Conservation (phyloP, 2,888 invertebrate genomes). For the Caenorhabditis imperialis region DNA sequence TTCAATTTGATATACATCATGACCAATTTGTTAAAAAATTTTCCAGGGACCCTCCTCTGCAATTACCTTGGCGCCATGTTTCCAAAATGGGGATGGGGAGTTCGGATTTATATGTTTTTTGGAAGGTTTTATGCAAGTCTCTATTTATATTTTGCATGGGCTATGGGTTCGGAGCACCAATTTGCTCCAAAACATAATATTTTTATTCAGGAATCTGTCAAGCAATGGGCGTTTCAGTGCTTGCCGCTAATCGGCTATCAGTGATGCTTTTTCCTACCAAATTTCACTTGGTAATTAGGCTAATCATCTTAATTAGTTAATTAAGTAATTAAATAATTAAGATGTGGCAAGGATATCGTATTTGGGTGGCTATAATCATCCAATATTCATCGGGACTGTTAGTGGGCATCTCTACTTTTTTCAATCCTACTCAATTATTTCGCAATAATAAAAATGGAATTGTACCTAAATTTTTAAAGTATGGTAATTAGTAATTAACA, state of each 20-base stretch:
- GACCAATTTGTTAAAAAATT: too few species aligned
- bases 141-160: constrained; percentile 49
- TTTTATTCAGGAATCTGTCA: constrained; percentile 25
- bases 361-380: constrained; percentile 36
- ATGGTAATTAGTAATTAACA: neutral
- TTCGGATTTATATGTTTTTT: constrained; percentile 31
- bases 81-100: constrained; percentile 41
- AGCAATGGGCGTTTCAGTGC: constrained; percentile 37
- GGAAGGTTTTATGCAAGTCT: constrained; percentile 30
- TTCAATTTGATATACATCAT: too few species aligned
- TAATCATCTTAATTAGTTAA: too few species aligned
- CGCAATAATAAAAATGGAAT: constrained; percentile 42
- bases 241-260: constrained; percentile 38
- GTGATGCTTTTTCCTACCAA: constrained; percentile 39
- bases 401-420: constrained; percentile 36
- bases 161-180: constrained; percentile 14
- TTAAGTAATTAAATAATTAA: constrained; percentile 6
- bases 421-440: constrained; percentile 37
- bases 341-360: constrained; percentile 45
- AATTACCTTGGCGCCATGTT: constrained; percentile 49
- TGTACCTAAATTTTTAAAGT: constrained; percentile 43
- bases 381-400: constrained; percentile 37
- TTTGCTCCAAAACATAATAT: neutral
- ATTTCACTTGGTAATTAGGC: constrained; percentile 29
- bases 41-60: constrained; percentile 36